Percentiles rank a stretch among this genome's conserved stretches.
Conservation (phyloP, 1,140 invertebrate species). For the Dysdera silvatica region DNA sequence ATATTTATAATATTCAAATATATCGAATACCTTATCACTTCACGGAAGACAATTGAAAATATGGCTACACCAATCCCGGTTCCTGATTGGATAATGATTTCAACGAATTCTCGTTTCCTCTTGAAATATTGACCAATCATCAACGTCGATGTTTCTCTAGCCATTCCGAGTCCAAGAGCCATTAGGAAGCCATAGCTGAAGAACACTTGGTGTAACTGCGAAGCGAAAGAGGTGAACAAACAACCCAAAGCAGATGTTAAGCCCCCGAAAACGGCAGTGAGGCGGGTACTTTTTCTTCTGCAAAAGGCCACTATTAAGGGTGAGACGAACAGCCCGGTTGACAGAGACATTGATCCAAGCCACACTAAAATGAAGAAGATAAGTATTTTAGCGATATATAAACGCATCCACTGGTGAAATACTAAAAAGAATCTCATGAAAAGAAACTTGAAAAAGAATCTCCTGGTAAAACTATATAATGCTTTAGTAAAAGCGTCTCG, state of each 20-base stretch:
- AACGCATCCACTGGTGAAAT: too few relatives aligned
- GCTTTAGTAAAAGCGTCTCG: too few relatives aligned
- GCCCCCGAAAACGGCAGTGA: constrained; percentile 42
- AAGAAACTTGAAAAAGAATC: too few relatives aligned
- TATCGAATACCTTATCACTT: constrained; percentile 71
- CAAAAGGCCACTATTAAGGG: constrained; percentile 45
- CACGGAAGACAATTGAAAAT: constrained; percentile 70
- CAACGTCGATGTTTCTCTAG: constrained; percentile 71
- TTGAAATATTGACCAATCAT: constrained; percentile 91
- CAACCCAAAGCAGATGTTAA: constrained; percentile 42
- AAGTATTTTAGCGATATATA: too few relatives aligned
- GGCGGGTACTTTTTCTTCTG: constrained; percentile 40
- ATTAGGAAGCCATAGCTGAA: constrained; percentile 37
- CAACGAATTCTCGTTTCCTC: constrained; percentile 68
- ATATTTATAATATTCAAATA: too few relatives aligned
- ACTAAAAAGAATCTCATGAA: too few relatives aligned
- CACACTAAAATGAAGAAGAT: constrained; percentile 44
- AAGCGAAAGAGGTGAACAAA: constrained; percentile 42
- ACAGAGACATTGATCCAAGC: constrained; percentile 46
- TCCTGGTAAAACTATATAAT: too few relatives aligned
- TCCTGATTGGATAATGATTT: constrained; percentile 76
- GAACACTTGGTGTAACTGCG: constrained; percentile 42
- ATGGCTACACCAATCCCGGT: constrained; percentile 74
- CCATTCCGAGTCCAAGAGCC: constrained; percentile 74
- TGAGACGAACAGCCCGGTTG: constrained; percentile 44